phyloP scores from a whole-genome alignment of 2,797 vertebrate genomes.

The Anas flavirostris region DNA sequence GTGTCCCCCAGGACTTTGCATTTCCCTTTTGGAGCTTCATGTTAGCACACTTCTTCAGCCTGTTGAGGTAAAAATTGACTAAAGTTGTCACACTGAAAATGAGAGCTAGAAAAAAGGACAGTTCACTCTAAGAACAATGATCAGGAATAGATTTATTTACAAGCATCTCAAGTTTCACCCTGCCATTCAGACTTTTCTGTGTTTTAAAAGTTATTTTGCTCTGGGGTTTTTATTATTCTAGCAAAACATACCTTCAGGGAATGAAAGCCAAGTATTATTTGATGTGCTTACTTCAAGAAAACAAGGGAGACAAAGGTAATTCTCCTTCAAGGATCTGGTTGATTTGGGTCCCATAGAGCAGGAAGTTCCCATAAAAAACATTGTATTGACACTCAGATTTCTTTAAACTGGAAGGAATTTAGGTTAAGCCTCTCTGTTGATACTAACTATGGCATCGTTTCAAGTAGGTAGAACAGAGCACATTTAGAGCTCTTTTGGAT shows the following conservation, averaged over 20 bases:
- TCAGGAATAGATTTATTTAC: not conserved
- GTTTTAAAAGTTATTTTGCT: not conserved
- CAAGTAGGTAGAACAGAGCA: not conserved
- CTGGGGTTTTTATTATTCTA: not conserved
- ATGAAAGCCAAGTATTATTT: slow-evolving; percentile 19
- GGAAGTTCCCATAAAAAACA: not conserved
- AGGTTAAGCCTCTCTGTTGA: slow-evolving; percentile 6
- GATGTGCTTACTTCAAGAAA: slow-evolving; percentile 3
- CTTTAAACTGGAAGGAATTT: slow-evolving; percentile 7
- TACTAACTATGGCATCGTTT: not conserved
- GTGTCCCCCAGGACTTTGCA: not conserved
- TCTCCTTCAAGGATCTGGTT: not conserved
- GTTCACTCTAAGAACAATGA: not conserved
- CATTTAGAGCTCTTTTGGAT: not conserved
- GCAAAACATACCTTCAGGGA: not conserved
- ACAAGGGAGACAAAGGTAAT: not conserved
- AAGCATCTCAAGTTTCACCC: not conserved
- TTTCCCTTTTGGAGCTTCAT: not conserved
- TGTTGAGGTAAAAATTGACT: not conserved
- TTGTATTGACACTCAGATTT: slow-evolving; percentile 4
- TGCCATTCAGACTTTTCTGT: not conserved
- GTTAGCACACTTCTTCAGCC: not conserved
- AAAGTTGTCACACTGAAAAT: not conserved
- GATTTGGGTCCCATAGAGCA: not conserved
- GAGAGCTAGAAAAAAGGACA: not conserved